Base-by-base conservation (phyloP, 1,140 invertebrate species). In the Octopus bimaculoides region DNA sequence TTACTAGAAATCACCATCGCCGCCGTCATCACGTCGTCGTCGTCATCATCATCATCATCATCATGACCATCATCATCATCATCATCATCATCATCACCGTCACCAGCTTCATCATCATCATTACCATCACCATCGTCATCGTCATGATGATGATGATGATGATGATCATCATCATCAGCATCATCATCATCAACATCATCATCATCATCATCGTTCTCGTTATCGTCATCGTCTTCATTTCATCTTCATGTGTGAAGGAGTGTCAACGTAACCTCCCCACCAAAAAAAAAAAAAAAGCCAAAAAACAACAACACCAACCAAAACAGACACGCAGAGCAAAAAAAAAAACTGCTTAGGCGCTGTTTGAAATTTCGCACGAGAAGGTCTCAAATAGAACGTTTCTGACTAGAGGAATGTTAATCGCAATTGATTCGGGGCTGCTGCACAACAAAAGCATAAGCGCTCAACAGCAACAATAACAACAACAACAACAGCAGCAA, bases 101-200 rank as follows among this genome's bases (percentile, higher is more conserved):
- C 77, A 78, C 6, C 77, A 78, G 4, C 77, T 71, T 69, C 77
- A 78, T 69, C 77, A 78, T 69, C 77, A 78, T 69, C 77, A 61
- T 7, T 5, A 61, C 6, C 77, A 14, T 75, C n/a, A 54, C 5
- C 66, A 17, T 5, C 8, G 4, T 12, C 17, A 61, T 71, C 8
- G 61, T 69, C 41, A 78, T 10, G 7, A 66, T 69, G 7, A 56
- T 5, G 78, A 20, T 78, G 52, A 53, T 9, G 54, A 78, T 78
- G n/a, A n/a, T n/a, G n/a, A n/a, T 56, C 77, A 4, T 78, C 77
- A 78, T 78, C 77, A 78, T 78, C 77, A 78, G 73, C 77, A 78
- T 78, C 77, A 78, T 78, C 54, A 78, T 78, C 77, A 78, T 78
- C 77, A 78, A 71, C 77, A 61, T 78, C 77, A 78, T 78, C 54